Percentiles rank a stretch among this genome's conserved stretches.
Conservation (phyloP, 2,888 invertebrate species). For the Habrosyne pyritoides region DNA sequence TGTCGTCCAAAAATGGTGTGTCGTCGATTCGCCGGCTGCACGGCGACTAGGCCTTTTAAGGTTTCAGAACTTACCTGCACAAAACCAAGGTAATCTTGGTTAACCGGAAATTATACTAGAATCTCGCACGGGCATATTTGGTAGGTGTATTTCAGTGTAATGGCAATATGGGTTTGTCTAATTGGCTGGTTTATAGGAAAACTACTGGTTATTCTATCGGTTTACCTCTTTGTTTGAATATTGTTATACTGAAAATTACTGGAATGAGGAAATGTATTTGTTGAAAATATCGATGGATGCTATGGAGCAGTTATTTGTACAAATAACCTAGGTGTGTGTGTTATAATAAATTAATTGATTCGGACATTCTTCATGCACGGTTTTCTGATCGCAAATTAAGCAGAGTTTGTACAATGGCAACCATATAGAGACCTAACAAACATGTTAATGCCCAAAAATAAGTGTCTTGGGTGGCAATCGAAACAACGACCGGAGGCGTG, state of each 20-base stretch:
- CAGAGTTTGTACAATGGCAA: too few relatives aligned
- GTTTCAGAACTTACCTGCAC: slow-evolving; percentile 50
- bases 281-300: background rate
- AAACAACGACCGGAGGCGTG: too few relatives aligned
- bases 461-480: too few relatives aligned
- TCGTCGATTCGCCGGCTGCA: slow-evolving; percentile 51
- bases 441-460: too few relatives aligned
- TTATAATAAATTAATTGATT: too few relatives aligned
- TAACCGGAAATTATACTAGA: slow-evolving; percentile 36
- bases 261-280: background rate
- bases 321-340: too few relatives aligned
- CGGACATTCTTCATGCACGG: too few relatives aligned
- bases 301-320: too few relatives aligned
- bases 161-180: slow-evolving; percentile 1
- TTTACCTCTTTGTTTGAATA: background rate
- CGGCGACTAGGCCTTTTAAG: slow-evolving; percentile 70
- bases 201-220: background rate
- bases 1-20: slow-evolving; percentile 69
- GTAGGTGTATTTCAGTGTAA: background rate
- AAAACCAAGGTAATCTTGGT: slow-evolving; percentile 51
- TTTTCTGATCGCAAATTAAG: too few relatives aligned
- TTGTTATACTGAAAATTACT: background rate
- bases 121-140: background rate
- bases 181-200: background rate
- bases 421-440: too few relatives aligned